These are phyloP conservation scores for Myxocyprinus asiaticus DNA, from an alignment of 2,113 vertebrate genomes.

Conservation along the genomic window DNA sequence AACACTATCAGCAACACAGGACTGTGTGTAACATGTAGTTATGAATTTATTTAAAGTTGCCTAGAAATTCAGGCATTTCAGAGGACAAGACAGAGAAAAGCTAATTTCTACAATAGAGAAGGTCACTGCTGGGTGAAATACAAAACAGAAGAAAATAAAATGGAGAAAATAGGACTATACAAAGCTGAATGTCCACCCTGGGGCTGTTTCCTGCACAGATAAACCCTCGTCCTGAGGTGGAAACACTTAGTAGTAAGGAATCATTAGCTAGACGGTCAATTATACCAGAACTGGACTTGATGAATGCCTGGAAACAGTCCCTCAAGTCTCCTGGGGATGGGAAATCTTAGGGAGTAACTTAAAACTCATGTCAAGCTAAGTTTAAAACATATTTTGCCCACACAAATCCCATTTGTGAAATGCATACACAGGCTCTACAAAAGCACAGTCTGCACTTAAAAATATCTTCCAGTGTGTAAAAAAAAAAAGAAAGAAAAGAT, in stretches of 20 bases:
- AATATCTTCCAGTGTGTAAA: conserved; percentile 54
- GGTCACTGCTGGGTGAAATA: conserved; percentile 34
- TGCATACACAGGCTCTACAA: conserved; percentile 27
- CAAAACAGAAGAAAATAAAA: conserved; percentile 32
- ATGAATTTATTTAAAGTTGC: conserved; percentile 51
- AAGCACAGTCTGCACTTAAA: conserved; percentile 38
- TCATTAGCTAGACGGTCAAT: not conserved
- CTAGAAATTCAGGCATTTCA: conserved; percentile 39
- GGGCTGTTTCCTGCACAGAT: conserved; percentile 4
- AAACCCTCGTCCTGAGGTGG: not conserved
- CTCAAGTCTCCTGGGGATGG: not conserved
- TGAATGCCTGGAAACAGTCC: conserved; percentile 10
- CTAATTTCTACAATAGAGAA: conserved; percentile 47
- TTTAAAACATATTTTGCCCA: conserved; percentile 41
- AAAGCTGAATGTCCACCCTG: conserved; percentile 17
- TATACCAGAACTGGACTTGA: not conserved
- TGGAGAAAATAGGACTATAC: conserved; percentile 37
- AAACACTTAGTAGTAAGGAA: not conserved
- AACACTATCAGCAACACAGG: not conserved
- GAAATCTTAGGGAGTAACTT: conserved; percentile 26
- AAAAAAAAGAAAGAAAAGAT: not conserved
- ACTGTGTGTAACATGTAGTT: conserved; percentile 42
- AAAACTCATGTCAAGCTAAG: conserved; percentile 13
- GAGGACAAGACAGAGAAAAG: conserved; percentile 25
- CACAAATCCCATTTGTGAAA: conserved; percentile 24